Percentiles rank a stretch among this genome's conserved stretches.
phyloP scores from a whole-genome alignment of 2,797 vertebrate genomes.

The Sphaeramia orbicularis region DNA sequence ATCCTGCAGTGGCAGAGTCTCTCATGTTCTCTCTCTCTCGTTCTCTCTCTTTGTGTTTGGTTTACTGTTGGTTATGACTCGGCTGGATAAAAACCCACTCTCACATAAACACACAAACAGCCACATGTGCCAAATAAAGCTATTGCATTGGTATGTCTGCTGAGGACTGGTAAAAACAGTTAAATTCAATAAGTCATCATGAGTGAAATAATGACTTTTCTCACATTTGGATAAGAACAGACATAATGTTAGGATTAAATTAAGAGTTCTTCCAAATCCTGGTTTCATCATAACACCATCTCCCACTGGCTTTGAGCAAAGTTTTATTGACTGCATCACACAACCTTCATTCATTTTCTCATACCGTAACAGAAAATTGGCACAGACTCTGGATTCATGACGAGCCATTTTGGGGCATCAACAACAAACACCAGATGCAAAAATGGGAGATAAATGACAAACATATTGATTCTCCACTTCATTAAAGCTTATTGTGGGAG shows the following conservation, averaged over 20 bases:
- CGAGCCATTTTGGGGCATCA: slow-evolving; percentile 74
- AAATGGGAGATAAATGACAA: slow-evolving; percentile 75
- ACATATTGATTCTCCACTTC: slow-evolving; percentile 74
- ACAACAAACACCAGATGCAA: slow-evolving; percentile 80
- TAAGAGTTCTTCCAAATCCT: slow-evolving; percentile 37
- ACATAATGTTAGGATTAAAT: slow-evolving; percentile 51
- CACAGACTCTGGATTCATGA: slow-evolving; percentile 59
- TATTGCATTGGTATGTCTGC: slow-evolving; percentile 52
- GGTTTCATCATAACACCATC: slow-evolving; percentile 34
- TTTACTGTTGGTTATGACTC: slow-evolving; percentile 53
- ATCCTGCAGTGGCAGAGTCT: slow-evolving; percentile 69
- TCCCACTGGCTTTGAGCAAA: slow-evolving; percentile 54
- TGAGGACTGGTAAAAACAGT: slow-evolving; percentile 57
- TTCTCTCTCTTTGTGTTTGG: slow-evolving; percentile 64
- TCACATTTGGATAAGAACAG: slow-evolving; percentile 41
- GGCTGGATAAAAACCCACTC: slow-evolving; percentile 63
- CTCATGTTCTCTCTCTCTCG: slow-evolving; percentile 48
- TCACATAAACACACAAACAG: slow-evolving; percentile 51
- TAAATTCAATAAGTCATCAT: slow-evolving; percentile 47
- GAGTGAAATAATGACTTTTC: slow-evolving; percentile 36
- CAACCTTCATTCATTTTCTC: slow-evolving; percentile 67
- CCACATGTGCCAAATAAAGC: slow-evolving; percentile 53
- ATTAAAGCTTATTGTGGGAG: slow-evolving; percentile 68
- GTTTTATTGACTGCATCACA: slow-evolving; percentile 50
- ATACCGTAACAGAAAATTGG: slow-evolving; percentile 68